Base-by-base conservation (phyloP, 2,113 vertebrate genomes). In the Callospermophilus lateralis region DNA sequence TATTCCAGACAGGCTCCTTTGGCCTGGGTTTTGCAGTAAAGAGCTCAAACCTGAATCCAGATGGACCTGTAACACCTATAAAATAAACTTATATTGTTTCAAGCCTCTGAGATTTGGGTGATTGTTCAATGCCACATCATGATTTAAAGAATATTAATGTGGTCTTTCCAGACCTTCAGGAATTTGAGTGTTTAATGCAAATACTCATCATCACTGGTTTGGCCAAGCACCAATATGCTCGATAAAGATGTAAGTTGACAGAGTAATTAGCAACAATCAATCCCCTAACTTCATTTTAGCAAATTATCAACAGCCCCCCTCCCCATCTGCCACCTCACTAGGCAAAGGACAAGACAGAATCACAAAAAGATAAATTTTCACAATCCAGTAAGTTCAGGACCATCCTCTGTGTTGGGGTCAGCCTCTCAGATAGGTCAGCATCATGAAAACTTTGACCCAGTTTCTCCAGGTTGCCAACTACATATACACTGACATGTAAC, bases 401-500 rank as follows among this genome's bases (percentile, higher is more conserved):
- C 37, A 70, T 34, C 39, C 26, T 87, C 61, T 65, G 30, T 42
- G 37, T 15, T 6, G 20, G 78, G n/a, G 30, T 17, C 84, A 87
- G 58, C 48, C 67, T 90, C 30, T 79, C 24, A 53, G 34, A 22
- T 48, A 87, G 84, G 22, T 89, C 11, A 55, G n/a, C 61, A 90
- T 95, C 80, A 87, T 51, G 24, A 92, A 30, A 76, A 84, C 42
- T 53, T 20, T 68, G 73, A 91, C 58, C 79, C 83, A 84, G 0
- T 83, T 93, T 96, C 61, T 93, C 45, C 20, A 93, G 55, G 61
- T n/a, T 83, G 63, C n/a, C 88, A 73, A 85, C 51, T 55, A 68
- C 63, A 28, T 16, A 45, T 9, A 94, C 20, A 51, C 10, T 17
- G 67, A 81, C 39, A 68, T 0, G 24, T 34, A 85, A 53, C 34